Percentiles rank a stretch among this genome's conserved stretches.
Conservation (phyloP, 2,888 invertebrate genomes). For the Trachelus stipa region DNA sequence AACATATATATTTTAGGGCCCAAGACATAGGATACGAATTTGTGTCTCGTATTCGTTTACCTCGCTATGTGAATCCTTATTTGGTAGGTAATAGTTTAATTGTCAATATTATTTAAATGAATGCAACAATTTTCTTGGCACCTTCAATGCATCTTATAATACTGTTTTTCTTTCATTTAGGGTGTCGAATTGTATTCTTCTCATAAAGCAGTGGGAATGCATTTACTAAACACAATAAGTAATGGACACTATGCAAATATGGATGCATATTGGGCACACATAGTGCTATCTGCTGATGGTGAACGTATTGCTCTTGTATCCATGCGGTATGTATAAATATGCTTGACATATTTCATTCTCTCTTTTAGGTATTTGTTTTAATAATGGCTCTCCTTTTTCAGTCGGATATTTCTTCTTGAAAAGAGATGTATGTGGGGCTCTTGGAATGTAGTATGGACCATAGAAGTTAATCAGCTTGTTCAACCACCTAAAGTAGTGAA, state of each 20-base stretch:
- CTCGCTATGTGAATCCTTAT: slow-evolving; percentile 76
- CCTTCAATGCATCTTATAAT: slow-evolving; percentile 10
- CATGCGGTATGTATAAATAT: slow-evolving; percentile 70
- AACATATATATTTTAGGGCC: slow-evolving; percentile 50
- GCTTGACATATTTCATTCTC: slow-evolving; percentile 11
- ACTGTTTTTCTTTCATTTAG: slow-evolving; percentile 63
- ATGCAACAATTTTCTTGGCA: slow-evolving; percentile 3
- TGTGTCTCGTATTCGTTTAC: slow-evolving; percentile 71
- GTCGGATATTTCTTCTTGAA: slow-evolving; percentile 80
- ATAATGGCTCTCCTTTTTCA: slow-evolving; percentile 58
- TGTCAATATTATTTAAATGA: no score
- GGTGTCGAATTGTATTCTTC: slow-evolving; percentile 79
- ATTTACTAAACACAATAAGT: slow-evolving; percentile 74
- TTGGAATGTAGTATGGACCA: slow-evolving; percentile 83
- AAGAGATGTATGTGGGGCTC: slow-evolving; percentile 77
- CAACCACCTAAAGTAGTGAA: slow-evolving; percentile 73
- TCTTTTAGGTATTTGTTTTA: background rate
- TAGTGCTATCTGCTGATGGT: slow-evolving; percentile 72
- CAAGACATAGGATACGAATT: slow-evolving; percentile 62
- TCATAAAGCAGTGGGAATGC: slow-evolving; percentile 78
- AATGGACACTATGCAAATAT: slow-evolving; percentile 75
- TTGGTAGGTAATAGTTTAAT: slow-evolving; percentile 67
- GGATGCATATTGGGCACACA: slow-evolving; percentile 80
- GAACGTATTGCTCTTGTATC: slow-evolving; percentile 77
- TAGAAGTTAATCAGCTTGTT: slow-evolving; percentile 78